Conservation (phyloP, 2,797 vertebrate genomes). For the Busarellus nigricollis region DNA sequence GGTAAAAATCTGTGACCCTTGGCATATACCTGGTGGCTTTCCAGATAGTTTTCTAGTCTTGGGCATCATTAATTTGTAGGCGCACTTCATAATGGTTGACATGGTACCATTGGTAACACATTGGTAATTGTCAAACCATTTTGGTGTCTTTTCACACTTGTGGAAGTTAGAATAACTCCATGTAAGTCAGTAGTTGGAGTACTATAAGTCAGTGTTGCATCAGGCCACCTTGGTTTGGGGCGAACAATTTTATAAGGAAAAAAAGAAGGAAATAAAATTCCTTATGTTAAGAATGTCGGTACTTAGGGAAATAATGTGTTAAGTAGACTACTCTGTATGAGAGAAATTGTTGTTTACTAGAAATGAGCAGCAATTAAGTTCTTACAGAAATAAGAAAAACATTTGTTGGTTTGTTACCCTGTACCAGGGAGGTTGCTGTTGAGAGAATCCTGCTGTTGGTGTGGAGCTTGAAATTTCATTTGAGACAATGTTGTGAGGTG, state of each 20-base stretch:
- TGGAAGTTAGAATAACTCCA: not conserved
- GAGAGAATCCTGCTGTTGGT: not conserved
- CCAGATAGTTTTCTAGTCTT: not conserved
- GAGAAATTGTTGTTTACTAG: not conserved
- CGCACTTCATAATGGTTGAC: not conserved
- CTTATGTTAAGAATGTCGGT: not conserved
- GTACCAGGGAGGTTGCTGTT: not conserved
- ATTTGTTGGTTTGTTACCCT: not conserved
- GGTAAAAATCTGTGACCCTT: not conserved
- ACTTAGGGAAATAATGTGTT: not conserved
- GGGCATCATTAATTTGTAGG: not conserved
- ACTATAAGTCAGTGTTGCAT: not conserved
- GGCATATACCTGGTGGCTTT: not conserved
- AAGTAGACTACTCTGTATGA: not conserved
- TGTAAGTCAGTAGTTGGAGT: not conserved
- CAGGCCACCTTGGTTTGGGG: not conserved
- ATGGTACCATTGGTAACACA: not conserved
- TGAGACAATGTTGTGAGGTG: not conserved
- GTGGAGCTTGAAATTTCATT: not conserved
- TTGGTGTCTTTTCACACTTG: not conserved
- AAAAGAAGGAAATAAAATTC: not conserved
- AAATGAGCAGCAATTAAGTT: not conserved
- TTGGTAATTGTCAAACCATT: not conserved
- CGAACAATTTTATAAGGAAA: not conserved
- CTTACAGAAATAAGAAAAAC: not conserved